Percentiles rank a stretch among this genome's conserved stretches.
These are phyloP conservation scores for Psophia crepitans DNA, from an alignment of 2,113 vertebrate genomes.

Conservation along the genomic window DNA sequence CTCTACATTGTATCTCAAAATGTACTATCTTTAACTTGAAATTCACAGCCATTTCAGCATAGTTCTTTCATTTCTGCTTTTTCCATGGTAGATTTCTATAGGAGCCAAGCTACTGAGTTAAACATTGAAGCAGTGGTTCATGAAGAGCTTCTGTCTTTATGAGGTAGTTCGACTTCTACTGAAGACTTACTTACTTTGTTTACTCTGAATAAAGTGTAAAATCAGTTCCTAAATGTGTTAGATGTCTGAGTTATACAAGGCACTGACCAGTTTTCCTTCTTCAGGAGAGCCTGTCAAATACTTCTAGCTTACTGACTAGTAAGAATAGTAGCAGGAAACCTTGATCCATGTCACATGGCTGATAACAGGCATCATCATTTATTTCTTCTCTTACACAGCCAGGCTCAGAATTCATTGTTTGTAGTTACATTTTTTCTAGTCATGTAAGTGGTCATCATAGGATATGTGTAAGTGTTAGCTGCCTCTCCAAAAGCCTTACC, in stretches of 20 bases:
- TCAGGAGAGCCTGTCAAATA: background rate
- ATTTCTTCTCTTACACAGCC: background rate
- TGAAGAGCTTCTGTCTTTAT: background rate
- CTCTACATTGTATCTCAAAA: background rate
- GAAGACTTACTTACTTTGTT: background rate
- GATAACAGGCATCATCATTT: background rate
- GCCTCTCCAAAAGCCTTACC: background rate
- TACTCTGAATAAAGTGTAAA: background rate
- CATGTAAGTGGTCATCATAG: background rate
- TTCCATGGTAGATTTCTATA: background rate
- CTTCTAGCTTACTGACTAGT: background rate
- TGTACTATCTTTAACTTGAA: background rate
- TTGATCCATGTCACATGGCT: background rate
- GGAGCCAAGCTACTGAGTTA: background rate
- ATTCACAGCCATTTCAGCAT: background rate
- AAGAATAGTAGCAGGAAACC: background rate
- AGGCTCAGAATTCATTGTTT: background rate
- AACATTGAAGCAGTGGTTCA: background rate
- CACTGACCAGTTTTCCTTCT: background rate
- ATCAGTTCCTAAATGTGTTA: background rate
- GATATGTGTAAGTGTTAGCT: background rate
- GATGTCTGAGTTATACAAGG: background rate
- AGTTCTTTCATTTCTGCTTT: background rate
- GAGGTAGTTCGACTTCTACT: background rate
- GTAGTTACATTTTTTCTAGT: background rate